These are phyloP conservation scores for Crematogaster levior DNA, from an alignment of 2,888 invertebrate genomes.

Conservation along the genomic window DNA sequence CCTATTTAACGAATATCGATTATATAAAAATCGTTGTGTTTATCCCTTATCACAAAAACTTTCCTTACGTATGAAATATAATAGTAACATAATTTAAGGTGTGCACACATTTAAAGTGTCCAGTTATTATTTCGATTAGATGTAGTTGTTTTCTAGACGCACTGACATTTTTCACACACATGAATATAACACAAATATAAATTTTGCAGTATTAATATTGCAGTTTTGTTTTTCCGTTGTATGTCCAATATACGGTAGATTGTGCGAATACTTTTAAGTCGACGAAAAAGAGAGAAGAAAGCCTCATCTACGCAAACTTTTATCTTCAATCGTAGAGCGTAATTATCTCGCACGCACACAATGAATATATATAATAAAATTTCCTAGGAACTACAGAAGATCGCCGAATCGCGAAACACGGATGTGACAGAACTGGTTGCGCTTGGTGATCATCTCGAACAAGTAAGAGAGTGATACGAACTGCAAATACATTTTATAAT, in stretches of 20 bases:
- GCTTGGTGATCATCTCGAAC: constrained; percentile 93
- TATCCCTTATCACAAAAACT: constrained; percentile 18
- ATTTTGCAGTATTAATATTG: not conserved
- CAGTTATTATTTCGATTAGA: constrained; percentile 33
- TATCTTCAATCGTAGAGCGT: constrained; percentile 33
- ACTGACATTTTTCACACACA: constrained; percentile 9
- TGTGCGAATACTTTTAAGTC: constrained; percentile 20
- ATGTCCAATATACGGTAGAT: not conserved
- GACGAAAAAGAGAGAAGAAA: constrained; percentile 18
- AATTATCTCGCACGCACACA: not conserved
- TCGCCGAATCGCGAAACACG: constrained; percentile 90
- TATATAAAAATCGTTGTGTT: constrained; percentile 23
- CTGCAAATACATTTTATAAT: constrained; percentile 27
- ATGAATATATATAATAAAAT: constrained; percentile 70
- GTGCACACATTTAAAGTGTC: constrained; percentile 24
- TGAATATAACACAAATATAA: constrained; percentile 15
- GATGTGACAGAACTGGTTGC: constrained; percentile 91
- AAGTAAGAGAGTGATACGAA: constrained; percentile 89
- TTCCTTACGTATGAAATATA: not conserved
- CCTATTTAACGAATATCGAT: constrained; percentile 8
- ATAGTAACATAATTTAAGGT: constrained; percentile 21
- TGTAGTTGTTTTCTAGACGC: constrained; percentile 6
- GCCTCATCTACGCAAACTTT: constrained; percentile 14
- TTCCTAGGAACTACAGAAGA: constrained; percentile 92
- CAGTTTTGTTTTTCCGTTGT: not conserved